Percentiles rank a stretch among this genome's conserved stretches.
Conservation (phyloP, 2,888 invertebrate genomes). For the Tenthredo mesomela region DNA sequence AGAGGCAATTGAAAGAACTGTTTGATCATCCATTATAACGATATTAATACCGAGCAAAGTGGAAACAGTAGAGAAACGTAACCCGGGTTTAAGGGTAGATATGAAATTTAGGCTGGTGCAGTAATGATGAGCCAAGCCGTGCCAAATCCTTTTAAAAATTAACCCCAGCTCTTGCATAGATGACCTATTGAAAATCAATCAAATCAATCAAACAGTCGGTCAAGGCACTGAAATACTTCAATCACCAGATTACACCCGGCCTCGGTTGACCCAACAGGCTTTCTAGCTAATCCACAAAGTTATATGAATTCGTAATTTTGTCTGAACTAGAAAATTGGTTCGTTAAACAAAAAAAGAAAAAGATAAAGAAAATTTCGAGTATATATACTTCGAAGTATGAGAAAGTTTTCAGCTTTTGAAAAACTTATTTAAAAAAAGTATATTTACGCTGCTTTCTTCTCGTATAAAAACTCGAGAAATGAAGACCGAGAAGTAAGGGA, state of each 20-base stretch:
- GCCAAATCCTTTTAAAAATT: conserved; percentile 8
- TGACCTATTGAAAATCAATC: conserved; percentile 19
- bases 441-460: too few species aligned
- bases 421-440: too few species aligned
- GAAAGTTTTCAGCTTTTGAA: too few species aligned
- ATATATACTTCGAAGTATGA: too few species aligned
- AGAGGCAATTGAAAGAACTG: not conserved
- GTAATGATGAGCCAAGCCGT: not conserved
- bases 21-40: conserved; percentile 1
- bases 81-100: not conserved
- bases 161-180: not conserved
- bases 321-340: not conserved
- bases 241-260: not conserved
- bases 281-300: not conserved
- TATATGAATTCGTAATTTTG: not conserved
- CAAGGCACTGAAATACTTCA: conserved; percentile 1
- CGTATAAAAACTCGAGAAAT: too few species aligned
- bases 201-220: not conserved
- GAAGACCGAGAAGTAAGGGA: too few species aligned
- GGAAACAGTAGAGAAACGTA: not conserved
- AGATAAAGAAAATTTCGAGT: too few species aligned
- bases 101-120: not conserved
- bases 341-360: not conserved
- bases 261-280: not conserved
- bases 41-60: not conserved